phyloP scores from a whole-genome alignment of 2,113 vertebrate genomes.

The Sander lucioperca region DNA sequence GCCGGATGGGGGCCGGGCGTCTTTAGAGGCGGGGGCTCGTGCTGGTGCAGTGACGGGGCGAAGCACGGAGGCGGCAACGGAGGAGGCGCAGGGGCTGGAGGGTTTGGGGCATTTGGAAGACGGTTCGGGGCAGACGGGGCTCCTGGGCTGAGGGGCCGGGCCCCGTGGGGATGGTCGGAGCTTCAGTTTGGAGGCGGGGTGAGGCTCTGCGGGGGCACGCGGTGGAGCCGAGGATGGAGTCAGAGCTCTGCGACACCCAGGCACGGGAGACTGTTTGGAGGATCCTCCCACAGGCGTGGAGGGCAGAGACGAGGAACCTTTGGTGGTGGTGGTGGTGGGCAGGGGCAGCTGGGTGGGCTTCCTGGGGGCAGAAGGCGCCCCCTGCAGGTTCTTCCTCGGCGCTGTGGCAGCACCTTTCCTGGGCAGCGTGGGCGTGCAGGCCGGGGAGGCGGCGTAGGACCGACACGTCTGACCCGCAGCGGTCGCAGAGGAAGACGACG shows the following conservation, averaged over 20 bases:
- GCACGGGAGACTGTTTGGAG: conserved; percentile 48
- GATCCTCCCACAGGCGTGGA: conserved; percentile 38
- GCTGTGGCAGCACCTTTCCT: conserved; percentile 54
- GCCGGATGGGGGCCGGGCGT: conserved; percentile 61
- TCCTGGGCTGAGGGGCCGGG: conserved; percentile 62
- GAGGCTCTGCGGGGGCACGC: neutral
- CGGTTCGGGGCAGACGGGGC: conserved; percentile 79
- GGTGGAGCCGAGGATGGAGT: conserved; percentile 53
- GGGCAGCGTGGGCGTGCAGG: conserved; percentile 74
- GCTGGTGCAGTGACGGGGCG: conserved; percentile 37
- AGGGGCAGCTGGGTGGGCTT: conserved; percentile 78
- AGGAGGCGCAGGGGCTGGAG: conserved; percentile 54
- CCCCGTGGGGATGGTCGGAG: conserved; percentile 58
- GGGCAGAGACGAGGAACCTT: conserved; percentile 64
- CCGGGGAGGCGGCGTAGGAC: conserved; percentile 73
- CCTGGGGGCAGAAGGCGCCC: conserved; percentile 60
- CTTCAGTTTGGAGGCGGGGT: conserved; percentile 64
- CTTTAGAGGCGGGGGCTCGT: conserved; percentile 32
- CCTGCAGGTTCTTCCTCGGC: conserved; percentile 73
- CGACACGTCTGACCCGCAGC: conserved; percentile 69
- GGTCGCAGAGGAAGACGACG: conserved; percentile 53
- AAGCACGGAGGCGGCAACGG: conserved; percentile 20
- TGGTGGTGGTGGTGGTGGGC: conserved; percentile 33
- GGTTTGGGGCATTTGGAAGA: conserved; percentile 85
- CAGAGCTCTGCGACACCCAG: conserved; percentile 42